These are phyloP conservation scores for Serripes groenlandicus DNA, from an alignment of 2,888 invertebrate genomes.

Conservation along the genomic window DNA sequence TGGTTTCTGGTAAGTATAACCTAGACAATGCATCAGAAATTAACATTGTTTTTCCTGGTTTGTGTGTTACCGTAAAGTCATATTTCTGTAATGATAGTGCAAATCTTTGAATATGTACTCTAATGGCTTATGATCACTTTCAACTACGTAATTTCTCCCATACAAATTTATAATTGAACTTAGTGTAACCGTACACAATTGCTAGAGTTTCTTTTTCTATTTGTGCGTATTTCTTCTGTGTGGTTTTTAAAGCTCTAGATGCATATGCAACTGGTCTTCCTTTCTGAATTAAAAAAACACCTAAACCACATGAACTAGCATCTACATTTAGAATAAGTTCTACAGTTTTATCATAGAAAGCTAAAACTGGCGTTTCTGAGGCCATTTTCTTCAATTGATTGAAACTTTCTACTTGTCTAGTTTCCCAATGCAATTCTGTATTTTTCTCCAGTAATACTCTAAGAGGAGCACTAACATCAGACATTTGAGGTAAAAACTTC, in stretches of 20 bases:
- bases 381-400: slow-evolving; percentile 28
- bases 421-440: slow-evolving; percentile 39
- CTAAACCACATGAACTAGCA: slow-evolving; percentile 66
- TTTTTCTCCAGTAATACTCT: slow-evolving; percentile 36
- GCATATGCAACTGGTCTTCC: slow-evolving; percentile 55
- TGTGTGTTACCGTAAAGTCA: slow-evolving; percentile 52
- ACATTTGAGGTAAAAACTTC: slow-evolving; percentile 46
- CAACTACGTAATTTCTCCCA: slow-evolving; percentile 40
- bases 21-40: slow-evolving; percentile 50
- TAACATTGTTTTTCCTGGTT: slow-evolving; percentile 54
- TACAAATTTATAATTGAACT: slow-evolving; percentile 51
- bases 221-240: slow-evolving; percentile 54
- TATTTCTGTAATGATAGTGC: slow-evolving; percentile 41
- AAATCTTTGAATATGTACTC: slow-evolving; percentile 50
- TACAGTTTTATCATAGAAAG: slow-evolving; percentile 38
- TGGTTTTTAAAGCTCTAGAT: slow-evolving; percentile 52
- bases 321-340: slow-evolving; percentile 55
- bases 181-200: slow-evolving; percentile 51
- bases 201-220: slow-evolving; percentile 66
- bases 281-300: slow-evolving; percentile 55
- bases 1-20: slow-evolving; percentile 16
- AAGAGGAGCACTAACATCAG: slow-evolving; percentile 45
- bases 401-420: slow-evolving; percentile 32
- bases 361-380: slow-evolving; percentile 39
- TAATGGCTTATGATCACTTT: slow-evolving; percentile 60